Percentiles rank a stretch among this genome's conserved stretches.
phyloP scores from a whole-genome alignment of 2,888 invertebrate species.

The Drosophila pegasa region DNA sequence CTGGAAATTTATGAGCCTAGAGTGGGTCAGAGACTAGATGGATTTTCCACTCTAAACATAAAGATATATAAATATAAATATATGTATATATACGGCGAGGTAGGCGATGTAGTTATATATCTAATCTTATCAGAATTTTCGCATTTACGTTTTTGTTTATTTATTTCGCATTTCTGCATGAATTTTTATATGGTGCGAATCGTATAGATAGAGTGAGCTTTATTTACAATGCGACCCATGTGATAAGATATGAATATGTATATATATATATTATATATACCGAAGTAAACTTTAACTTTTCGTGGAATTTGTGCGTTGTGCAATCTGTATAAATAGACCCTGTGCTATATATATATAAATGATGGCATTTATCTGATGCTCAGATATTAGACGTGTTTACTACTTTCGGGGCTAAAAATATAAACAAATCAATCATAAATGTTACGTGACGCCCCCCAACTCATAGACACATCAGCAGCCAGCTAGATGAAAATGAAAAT shows the following conservation, averaged over 20 bases:
- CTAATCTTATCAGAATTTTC: slow-evolving; percentile 47
- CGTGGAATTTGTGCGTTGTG: slow-evolving; percentile 40
- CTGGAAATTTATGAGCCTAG: slow-evolving; percentile 5
- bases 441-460: slow-evolving; percentile 10
- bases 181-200: slow-evolving; percentile 16
- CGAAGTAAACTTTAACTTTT: slow-evolving; percentile 5
- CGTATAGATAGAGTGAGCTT: slow-evolving; percentile 9
- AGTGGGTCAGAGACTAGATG: slow-evolving; percentile 5
- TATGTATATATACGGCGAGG: slow-evolving; percentile 2
- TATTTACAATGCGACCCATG: slow-evolving; percentile 34
- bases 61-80: neutral
- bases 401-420: slow-evolving; percentile 35
- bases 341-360: slow-evolving; percentile 29
- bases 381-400: slow-evolving; percentile 34
- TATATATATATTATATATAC: neutral
- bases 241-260: slow-evolving; percentile 51
- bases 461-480: slow-evolving; percentile 19
- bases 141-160: slow-evolving; percentile 35
- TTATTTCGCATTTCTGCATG: slow-evolving; percentile 26
- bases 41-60: slow-evolving; percentile 7
- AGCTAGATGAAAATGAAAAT: slow-evolving; percentile 10
- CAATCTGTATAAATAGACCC: slow-evolving; percentile 52
- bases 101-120: too few species aligned
- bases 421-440: slow-evolving; percentile 64
- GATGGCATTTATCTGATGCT: slow-evolving; percentile 32